Conservation (phyloP, 2,797 vertebrate genomes). For the Dermochelys coriacea region DNA sequence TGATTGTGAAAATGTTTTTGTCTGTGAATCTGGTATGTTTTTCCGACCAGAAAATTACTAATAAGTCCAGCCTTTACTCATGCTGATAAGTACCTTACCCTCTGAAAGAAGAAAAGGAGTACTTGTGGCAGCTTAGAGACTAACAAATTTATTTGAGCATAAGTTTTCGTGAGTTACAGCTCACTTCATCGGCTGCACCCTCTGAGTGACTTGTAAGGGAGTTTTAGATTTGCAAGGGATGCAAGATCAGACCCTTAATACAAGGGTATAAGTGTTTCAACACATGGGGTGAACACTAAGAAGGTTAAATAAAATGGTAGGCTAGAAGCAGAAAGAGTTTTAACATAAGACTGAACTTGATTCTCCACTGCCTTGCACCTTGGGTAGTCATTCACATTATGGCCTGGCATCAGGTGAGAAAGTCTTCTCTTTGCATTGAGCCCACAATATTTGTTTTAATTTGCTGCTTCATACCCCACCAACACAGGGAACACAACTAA, state of each 20-base stretch:
- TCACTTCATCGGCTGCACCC: too few relatives aligned
- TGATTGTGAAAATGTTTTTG: conserved; percentile 1
- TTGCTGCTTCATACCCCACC: background rate
- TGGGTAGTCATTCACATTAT: background rate
- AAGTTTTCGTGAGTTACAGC: too few relatives aligned
- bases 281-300: too few relatives aligned
- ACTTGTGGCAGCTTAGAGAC: too few relatives aligned
- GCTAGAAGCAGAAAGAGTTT: background rate
- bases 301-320: background rate
- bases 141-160: too few relatives aligned
- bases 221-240: background rate
- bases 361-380: background rate
- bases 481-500: background rate
- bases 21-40: background rate
- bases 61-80: background rate
- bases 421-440: background rate
- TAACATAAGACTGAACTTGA: background rate
- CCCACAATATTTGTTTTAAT: background rate
- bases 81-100: background rate
- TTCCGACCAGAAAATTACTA: background rate
- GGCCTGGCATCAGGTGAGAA: background rate
- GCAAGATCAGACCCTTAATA: background rate
- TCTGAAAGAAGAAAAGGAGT: too few relatives aligned
- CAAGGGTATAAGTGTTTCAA: background rate
- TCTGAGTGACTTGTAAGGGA: background rate